phyloP scores from a whole-genome alignment of 2,113 vertebrate species.

The Hippocampus barbouri region DNA sequence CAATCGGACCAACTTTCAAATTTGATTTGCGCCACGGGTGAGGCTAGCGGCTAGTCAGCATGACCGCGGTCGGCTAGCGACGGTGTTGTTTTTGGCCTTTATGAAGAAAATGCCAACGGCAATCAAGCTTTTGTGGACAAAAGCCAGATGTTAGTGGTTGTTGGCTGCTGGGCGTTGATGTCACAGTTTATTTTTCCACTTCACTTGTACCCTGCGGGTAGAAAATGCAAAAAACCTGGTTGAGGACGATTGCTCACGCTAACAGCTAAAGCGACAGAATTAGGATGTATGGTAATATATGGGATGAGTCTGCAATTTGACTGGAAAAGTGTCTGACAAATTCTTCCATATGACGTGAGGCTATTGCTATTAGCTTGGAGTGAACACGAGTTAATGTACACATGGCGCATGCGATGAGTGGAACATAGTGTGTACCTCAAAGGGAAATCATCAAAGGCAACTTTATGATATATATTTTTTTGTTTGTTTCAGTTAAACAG shows the following conservation, averaged over 20 bases:
- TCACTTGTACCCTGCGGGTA: not conserved
- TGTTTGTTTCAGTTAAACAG: too few relatives aligned
- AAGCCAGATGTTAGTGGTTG: not conserved
- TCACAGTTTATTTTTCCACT: not conserved
- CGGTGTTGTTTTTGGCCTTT: not conserved
- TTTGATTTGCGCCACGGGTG: not conserved
- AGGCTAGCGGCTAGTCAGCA: not conserved
- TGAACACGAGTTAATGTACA: conserved; percentile 13
- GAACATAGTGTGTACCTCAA: conserved; percentile 22
- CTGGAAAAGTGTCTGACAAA: not conserved
- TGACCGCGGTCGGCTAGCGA: not conserved
- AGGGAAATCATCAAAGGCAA: not conserved
- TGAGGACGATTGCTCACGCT: not conserved
- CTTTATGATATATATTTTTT: not conserved
- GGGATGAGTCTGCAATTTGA: not conserved
- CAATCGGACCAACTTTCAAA: not conserved
- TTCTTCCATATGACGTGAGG: not conserved
- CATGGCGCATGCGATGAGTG: conserved; percentile 21
- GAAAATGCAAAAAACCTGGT: not conserved
- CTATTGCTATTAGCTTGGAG: not conserved
- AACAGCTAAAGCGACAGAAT: not conserved
- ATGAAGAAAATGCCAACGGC: not conserved
- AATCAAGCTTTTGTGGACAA: not conserved
- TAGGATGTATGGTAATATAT: not conserved
- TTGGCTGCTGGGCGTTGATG: not conserved